Base-by-base conservation (phyloP, 1,140 invertebrate genomes). In the Drosophila ananassae region DNA sequence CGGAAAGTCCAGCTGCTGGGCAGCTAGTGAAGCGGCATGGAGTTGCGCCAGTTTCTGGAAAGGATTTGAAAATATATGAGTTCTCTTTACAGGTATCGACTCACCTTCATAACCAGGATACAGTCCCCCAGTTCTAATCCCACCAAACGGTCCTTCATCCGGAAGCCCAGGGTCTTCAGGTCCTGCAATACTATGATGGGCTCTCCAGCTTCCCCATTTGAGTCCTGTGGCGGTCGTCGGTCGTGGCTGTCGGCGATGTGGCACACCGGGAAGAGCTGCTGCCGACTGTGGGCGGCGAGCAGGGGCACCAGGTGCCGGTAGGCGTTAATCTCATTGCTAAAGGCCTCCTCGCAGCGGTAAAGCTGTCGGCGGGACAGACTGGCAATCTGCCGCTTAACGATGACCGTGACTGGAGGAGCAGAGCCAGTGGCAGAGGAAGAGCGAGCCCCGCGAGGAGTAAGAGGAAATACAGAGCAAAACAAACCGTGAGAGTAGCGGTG, bases 361-460 rank as follows among this genome's bases (percentile, higher is more conserved):
- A 92, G 77, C 60, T 89, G 73, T 1, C 91, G 79, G 8, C 91
- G 82, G 1, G 90, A 89, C 54, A 78, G 73, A 55, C 85, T 92
- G 28, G 89, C 61, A 63, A 92, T 90, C 73, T 92, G 91, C 8
- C 91, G 74, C 64, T 92, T 92, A 7, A 92, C 75, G 34, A 92
- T 92, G 7, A 92, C 57, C 13, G 83, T 89, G 48, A 78, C 81
- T 84, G 56, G 50, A 62, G 1, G 28, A 44, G 25, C 1, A 8
- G 2, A 7, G 7, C 28, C n/a, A 41, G 9, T 8, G 53, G 1
- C 2, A n/a, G 7, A 8, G 32, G 9, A 17, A 17, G 8, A 0
- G 5, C 24, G 21, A 8, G 41, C 25, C 5, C 1, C 2, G 25
- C 10, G 34, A 37, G 34, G 13, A 37, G 32, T 21, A 39, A 12